Percentiles rank a stretch among this genome's conserved stretches.
These are phyloP conservation scores for Saturnia pavonia DNA, from an alignment of 2,888 invertebrate species.

Conservation along the genomic window DNA sequence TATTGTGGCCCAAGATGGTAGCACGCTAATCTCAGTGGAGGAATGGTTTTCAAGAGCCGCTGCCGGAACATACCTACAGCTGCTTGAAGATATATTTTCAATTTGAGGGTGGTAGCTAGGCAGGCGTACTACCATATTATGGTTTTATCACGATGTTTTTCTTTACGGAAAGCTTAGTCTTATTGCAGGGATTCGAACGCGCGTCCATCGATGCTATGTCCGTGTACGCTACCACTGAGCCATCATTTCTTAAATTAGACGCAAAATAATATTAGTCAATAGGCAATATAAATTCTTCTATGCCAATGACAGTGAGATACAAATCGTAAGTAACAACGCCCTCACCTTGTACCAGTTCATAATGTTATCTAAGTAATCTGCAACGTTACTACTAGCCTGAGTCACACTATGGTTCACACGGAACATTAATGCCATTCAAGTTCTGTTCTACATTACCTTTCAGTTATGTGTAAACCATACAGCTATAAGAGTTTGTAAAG, in stretches of 20 bases:
- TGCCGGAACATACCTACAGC: too few species aligned
- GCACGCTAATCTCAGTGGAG: too few species aligned
- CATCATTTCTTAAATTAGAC: too few species aligned
- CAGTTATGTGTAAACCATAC: constrained; percentile 15
- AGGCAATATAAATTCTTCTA: background rate
- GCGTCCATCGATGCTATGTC: background rate
- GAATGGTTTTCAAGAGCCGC: too few species aligned
- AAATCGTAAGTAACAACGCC: constrained; percentile 36
- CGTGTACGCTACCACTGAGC: too few species aligned
- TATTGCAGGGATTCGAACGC: too few species aligned
- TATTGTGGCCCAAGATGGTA: too few species aligned
- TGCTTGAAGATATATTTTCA: too few species aligned
- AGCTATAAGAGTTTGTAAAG: background rate
- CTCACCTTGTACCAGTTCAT: constrained; percentile 48
- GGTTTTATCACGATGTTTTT: too few species aligned
- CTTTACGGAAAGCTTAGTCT: too few species aligned
- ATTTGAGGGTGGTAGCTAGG: too few species aligned
- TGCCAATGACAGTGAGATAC: constrained; percentile 30
- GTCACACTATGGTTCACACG: constrained; percentile 33
- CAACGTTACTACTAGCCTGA: constrained; percentile 35
- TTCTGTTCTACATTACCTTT: constrained; percentile 16
- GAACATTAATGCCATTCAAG: constrained; percentile 35
- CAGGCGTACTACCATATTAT: too few species aligned
- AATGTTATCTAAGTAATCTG: constrained; percentile 41
- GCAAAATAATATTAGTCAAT: background rate